These are phyloP conservation scores for Chaetogeoica ovagalla DNA, from an alignment of 2,888 invertebrate genomes.

Conservation along the genomic window DNA sequence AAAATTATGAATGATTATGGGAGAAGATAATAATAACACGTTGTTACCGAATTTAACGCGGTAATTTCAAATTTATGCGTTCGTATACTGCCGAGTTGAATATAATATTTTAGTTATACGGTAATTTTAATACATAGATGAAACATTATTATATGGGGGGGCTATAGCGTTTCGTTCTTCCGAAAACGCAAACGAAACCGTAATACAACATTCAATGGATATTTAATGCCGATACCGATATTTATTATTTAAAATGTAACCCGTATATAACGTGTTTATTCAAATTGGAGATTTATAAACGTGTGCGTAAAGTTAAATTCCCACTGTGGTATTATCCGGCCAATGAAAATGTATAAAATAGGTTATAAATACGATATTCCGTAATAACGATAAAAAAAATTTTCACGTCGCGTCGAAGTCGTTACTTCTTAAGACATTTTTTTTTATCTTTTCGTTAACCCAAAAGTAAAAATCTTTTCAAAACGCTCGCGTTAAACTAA, in stretches of 20 bases:
- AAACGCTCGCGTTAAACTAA: too few species aligned
- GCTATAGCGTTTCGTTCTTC: not conserved
- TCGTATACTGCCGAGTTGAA: not conserved
- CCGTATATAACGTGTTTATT: slow-evolving; percentile 27
- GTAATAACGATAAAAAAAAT: not conserved
- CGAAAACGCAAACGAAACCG: not conserved
- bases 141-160: too few species aligned
- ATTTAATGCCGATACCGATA: slow-evolving; percentile 12
- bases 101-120: not conserved
- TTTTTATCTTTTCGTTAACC: too few species aligned
- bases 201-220: not conserved
- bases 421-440: not conserved
- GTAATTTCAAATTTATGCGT: too few species aligned
- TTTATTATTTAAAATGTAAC: slow-evolving; percentile 11
- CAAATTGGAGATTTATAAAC: slow-evolving; percentile 19
- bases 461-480: too few species aligned
- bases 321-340: not conserved
- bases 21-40: too few species aligned
- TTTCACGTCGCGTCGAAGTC: not conserved
- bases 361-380: too few species aligned
- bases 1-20: too few species aligned
- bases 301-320: not conserved
- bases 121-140: too few species aligned
- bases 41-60: too few species aligned
- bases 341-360: not conserved